Evolutionary conservation across 92 coral and sea anemone genomes (phyloP).

Genomic region (Heliopora coerulea): DNA sequence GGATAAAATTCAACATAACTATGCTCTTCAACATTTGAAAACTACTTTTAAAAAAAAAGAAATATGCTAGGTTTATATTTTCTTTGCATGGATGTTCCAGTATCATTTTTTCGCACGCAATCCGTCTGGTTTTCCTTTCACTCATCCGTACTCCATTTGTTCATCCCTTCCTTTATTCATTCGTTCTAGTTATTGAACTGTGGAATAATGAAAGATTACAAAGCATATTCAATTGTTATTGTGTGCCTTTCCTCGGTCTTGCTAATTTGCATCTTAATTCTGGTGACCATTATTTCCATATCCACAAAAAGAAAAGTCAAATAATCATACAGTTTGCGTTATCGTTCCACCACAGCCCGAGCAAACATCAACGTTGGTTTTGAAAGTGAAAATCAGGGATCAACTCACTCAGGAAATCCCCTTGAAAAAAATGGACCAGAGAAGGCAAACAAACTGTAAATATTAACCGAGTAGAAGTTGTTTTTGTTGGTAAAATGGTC

Average conservation of each 20-base stretch:
- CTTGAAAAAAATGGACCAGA: background rate
- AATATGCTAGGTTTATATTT: too few species aligned
- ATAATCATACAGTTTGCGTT: background rate
- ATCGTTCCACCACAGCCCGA: background rate
- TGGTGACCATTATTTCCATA: background rate
- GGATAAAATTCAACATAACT: too few species aligned
- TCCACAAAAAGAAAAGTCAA: background rate
- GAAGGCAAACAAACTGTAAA: background rate
- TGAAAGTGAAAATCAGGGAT: background rate
- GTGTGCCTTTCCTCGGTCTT: conserved; percentile 4
- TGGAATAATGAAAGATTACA: background rate
- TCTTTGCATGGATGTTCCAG: too few species aligned
- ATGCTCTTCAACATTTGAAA: too few species aligned
- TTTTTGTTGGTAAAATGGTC: background rate
- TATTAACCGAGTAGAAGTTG: background rate
- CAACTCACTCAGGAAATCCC: conserved; percentile 11
- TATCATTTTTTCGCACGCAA: too few species aligned
- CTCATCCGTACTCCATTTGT: too few species aligned
- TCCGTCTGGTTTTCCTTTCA: too few species aligned
- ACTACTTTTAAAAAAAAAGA: too few species aligned
- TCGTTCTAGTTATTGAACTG: too few species aligned
- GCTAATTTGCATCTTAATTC: background rate
- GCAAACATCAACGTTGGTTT: background rate
- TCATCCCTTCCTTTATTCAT: too few species aligned
- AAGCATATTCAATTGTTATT: conserved; percentile 7